Evolutionary conservation across 2,797 vertebrate species (phyloP), one percentile per base, ranked within the genome.

Genomic region (Lagocephalus sceleratus): DNA sequence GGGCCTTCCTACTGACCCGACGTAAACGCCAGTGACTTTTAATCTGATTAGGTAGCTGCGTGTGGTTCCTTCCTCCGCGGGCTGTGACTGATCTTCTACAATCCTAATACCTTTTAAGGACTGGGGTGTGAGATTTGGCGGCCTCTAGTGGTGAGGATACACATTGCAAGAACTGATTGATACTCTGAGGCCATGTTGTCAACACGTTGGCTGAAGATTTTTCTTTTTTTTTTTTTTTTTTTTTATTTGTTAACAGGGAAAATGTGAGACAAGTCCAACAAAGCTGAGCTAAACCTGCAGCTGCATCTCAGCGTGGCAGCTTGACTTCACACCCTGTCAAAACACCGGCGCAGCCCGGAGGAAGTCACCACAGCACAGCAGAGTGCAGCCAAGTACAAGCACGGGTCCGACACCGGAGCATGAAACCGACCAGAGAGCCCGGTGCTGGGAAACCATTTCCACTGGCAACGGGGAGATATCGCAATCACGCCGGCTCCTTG

Each of bases 401-500:
- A 1, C 46, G 59, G 54, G 44, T 60, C 60, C 41, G 48, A 42
- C 39, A 16, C 51, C 1, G 35, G 22, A 66, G 60, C 51, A 49
- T 72, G 58, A 63, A 55, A 42, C 46, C 12, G 3, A 39, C 42
- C 56, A 35, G 32, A 68, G 60, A 19, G 40, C 12, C 56, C 25
- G 58, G 45, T 45, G 46, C 58, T 61, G 65, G 26, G 1, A 42
- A 35, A 58, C 20, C 50, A 0, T 41, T 62, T 65, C 51, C 41
- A 32, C 50, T 68, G 75, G 72, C 70, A 75, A 17, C 63, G 42
- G 43, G 20, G 17, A 46, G 60, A 60, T 39, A 23, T 17, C 12
- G 60, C 61, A 73, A 66, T 71, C 76, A 64, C 5, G 60, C 73
- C 67, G 57, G 63, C 43, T 68, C 72, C 72, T 54, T 53, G 69